Percentiles rank a stretch among this genome's conserved stretches.
phyloP scores from a whole-genome alignment of 2,113 vertebrate genomes.

The Chlorodrepanis virens region DNA sequence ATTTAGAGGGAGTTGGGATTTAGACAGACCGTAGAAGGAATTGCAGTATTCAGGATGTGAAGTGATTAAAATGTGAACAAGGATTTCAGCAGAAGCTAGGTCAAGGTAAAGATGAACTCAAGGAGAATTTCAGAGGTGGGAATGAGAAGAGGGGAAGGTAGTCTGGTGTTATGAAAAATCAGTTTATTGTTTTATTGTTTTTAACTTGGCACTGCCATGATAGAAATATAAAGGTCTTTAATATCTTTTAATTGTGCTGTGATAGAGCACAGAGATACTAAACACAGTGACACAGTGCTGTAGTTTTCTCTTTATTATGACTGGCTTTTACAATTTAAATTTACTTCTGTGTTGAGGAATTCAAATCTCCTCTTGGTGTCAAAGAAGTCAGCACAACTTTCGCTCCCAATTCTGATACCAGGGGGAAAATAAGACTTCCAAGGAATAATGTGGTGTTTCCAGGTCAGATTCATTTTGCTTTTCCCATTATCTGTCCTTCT shows the following conservation, averaged over 20 bases:
- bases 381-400: background rate
- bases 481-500: background rate
- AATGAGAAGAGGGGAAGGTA: background rate
- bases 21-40: conserved; percentile 3
- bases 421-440: background rate
- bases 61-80: conserved; percentile 45
- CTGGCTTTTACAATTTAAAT: background rate
- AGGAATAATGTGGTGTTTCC: background rate
- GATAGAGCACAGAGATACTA: background rate
- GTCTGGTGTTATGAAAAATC: background rate
- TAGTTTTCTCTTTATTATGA: background rate
- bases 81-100: conserved; percentile 51
- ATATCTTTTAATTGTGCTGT: background rate
- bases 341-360: background rate
- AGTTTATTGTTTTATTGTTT: conserved; percentile 24
- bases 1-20: conserved; percentile 46
- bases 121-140: conserved; percentile 1
- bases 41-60: conserved; percentile 12
- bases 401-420: background rate
- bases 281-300: background rate
- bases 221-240: background rate
- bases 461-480: background rate
- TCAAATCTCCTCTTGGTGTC: background rate
- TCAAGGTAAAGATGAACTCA: conserved; percentile 54
- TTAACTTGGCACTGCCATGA: background rate